Conservation (phyloP, 2,888 invertebrate genomes). For the Lissonota sp. region DNA sequence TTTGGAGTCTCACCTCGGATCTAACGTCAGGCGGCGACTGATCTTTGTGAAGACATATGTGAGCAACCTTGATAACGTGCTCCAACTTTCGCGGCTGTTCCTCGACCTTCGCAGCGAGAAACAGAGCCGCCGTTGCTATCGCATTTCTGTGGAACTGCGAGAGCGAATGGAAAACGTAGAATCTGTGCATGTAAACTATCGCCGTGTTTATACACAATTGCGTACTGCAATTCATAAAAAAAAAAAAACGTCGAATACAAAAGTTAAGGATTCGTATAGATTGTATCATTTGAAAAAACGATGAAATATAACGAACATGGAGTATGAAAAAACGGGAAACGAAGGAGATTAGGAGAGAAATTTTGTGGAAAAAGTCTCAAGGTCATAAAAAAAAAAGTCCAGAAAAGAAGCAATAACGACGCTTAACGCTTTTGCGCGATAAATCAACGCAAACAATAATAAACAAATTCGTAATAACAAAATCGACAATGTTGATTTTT, state of each 20-base stretch:
- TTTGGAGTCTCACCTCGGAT: slow-evolving; percentile 87
- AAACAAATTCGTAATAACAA: slow-evolving; percentile 32
- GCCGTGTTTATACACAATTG: slow-evolving; percentile 99
- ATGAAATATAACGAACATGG: too few species aligned
- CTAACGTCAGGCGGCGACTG: slow-evolving; percentile 88
- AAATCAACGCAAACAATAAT: not conserved
- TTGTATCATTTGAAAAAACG: too few species aligned
- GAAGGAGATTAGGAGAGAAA: too few species aligned
- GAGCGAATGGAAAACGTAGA: slow-evolving; percentile 99
- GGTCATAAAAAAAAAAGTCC: slow-evolving; percentile 52
- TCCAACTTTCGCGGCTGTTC: slow-evolving; percentile 99
- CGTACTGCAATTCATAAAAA: slow-evolving; percentile 85
- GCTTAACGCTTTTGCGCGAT: not conserved
- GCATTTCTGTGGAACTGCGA: slow-evolving; percentile 97
- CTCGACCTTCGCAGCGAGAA: slow-evolving; percentile 99
- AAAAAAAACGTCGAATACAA: slow-evolving; percentile 33
- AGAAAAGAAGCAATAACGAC: not conserved
- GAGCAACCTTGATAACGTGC: slow-evolving; percentile 97
- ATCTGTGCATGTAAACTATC: slow-evolving; percentile 99
- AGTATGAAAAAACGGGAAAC: slow-evolving; percentile 6
- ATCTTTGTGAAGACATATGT: slow-evolving; percentile 92
- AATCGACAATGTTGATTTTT: slow-evolving; percentile 31
- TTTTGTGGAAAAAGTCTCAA: not conserved
- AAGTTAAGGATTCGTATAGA: not conserved
- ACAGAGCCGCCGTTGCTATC: slow-evolving; percentile 97